Base-by-base conservation (phyloP, 2,888 invertebrate genomes). In the Vanessa cardui region DNA sequence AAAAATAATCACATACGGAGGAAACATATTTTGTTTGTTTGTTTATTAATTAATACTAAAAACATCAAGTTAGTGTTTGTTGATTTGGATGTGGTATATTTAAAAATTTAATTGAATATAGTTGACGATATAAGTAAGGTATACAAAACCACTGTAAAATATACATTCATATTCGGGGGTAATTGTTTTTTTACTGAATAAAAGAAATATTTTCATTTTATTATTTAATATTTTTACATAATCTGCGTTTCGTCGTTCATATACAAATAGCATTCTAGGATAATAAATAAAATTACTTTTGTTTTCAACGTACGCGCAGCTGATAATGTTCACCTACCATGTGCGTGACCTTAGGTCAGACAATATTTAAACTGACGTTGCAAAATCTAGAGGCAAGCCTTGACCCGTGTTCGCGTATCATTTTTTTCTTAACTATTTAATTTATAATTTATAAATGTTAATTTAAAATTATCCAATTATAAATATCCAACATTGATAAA, bases 321-420 rank as follows among this genome's bases (percentile, higher is more conserved):
- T 50, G 20, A 64, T 64, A 49, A 8, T 18, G 50, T 20, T 26
- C 26, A 21, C 54, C 52, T 26, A 26, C 15, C 26, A 18, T 12
- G 21, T 21, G 16, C 18, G 46, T 58, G 58, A 64, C 58, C 58
- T 49, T 2, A 58, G 64, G 64, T 64, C 64, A 49, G 39, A 47
- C 33, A 58, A 47, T 58, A 64, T 64, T 12, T 64, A 18, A 16
- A 46, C 33, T 33, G 20, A 7, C 39, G 21, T 67, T 67, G 58
- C 62, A 58, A 63, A 67, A 67, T n/a, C 31, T 49, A 59, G 44
- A n/a, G 45, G 61, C 50, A 33, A 62, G 52, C 62, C 62, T 67
- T 67, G 67, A 67, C 67, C 50, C n/a, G 18, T 21, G 62, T 67
- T 67, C 67, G 62, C n/a, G 39, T 39, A 33, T 6, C 8, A 31